These are phyloP conservation scores for Trematocara unimaculatum DNA, from an alignment of 2,113 vertebrate species.

Conservation along the genomic window DNA sequence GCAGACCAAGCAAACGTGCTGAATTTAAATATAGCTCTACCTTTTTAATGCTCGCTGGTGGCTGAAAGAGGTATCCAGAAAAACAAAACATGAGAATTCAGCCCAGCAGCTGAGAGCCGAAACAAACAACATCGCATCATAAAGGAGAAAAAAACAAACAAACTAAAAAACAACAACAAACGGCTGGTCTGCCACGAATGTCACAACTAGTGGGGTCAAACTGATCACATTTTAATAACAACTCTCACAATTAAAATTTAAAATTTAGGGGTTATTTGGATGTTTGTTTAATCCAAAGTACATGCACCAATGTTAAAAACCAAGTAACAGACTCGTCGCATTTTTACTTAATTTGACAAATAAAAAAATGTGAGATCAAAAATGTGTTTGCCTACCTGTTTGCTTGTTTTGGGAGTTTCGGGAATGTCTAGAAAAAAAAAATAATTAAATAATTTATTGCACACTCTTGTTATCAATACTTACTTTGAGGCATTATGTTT, in stretches of 20 bases:
- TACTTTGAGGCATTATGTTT: background rate
- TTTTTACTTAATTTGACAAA: background rate
- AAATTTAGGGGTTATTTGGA: background rate
- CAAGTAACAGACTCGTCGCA: background rate
- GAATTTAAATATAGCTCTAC: slow-evolving; percentile 38
- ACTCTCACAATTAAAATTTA: background rate
- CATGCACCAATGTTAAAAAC: background rate
- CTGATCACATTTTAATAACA: fast-evolving
- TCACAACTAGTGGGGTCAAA: background rate
- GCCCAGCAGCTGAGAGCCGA: background rate
- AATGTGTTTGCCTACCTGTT: slow-evolving; percentile 38
- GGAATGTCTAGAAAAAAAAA: slow-evolving; percentile 41
- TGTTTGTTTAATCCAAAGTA: background rate
- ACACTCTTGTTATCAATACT: background rate
- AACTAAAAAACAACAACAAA: background rate
- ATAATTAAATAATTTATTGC: background rate
- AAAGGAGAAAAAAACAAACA: background rate
- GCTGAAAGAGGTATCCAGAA: slow-evolving; percentile 41
- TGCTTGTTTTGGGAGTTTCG: slow-evolving; percentile 58
- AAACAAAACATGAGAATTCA: slow-evolving; percentile 7
- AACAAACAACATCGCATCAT: background rate
- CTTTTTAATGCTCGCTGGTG: slow-evolving; percentile 60
- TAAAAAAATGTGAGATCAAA: background rate
- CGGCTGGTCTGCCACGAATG: background rate
- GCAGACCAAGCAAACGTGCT: background rate